Evolutionary conservation across 64 coral and sea anemone species (phyloP).

Genomic region (Montipora cactus): DNA sequence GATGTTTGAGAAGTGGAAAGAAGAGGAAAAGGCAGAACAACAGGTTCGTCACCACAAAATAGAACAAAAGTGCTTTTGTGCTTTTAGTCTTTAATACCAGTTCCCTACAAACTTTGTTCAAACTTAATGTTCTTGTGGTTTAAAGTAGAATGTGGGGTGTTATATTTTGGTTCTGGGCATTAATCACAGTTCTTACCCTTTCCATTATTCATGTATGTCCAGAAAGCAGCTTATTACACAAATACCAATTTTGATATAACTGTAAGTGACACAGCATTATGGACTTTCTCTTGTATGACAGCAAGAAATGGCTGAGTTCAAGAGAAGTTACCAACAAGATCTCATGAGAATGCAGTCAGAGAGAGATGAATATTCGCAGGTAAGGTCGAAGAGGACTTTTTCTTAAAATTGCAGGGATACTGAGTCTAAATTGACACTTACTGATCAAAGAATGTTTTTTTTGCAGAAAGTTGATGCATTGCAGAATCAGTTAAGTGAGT

Average conservation of each 20-base stretch:
- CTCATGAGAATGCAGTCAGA: slow-evolving; percentile 75
- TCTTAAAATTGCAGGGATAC: neutral
- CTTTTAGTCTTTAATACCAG: too few relatives aligned
- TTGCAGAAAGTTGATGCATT: slow-evolving; percentile 17
- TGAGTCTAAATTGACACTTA: neutral
- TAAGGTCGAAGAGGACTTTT: neutral
- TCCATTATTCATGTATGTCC: too few relatives aligned
- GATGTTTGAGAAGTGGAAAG: slow-evolving; percentile 94
- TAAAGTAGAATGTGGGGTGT: too few relatives aligned
- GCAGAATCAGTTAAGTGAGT: slow-evolving; percentile 24
- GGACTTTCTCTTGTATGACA: slow-evolving; percentile 23
- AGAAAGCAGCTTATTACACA: too few relatives aligned
- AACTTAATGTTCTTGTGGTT: too few relatives aligned
- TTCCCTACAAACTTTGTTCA: too few relatives aligned
- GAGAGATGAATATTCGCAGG: slow-evolving; percentile 77
- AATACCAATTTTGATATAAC: too few relatives aligned
- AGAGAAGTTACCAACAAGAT: slow-evolving; percentile 74
- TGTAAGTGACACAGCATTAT: too few relatives aligned
- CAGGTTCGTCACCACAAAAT: slow-evolving; percentile 38
- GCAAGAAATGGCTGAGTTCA: slow-evolving; percentile 84
- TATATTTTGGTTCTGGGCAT: too few relatives aligned
- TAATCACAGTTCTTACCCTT: too few relatives aligned
- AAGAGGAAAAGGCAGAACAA: slow-evolving; percentile 83
- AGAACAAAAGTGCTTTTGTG: neutral
- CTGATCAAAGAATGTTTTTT: neutral